Base-by-base conservation (phyloP, 1,140 invertebrate genomes). In the Aricia agestis region DNA sequence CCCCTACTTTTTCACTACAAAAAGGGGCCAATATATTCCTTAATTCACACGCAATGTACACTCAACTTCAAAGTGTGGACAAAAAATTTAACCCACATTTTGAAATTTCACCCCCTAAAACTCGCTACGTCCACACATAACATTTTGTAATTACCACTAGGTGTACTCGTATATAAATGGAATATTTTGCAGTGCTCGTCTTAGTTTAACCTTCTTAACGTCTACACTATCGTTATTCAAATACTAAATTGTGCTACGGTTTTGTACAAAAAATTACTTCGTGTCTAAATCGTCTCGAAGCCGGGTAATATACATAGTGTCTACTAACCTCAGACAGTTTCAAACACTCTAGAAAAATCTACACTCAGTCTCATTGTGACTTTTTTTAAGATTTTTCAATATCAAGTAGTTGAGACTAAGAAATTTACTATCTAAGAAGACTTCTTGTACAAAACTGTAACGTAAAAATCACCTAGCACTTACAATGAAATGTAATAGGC, bases 151-250 rank as follows among this genome's bases (percentile, higher is more conserved):
- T 63, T 19, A 68, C 66, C 58, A 61, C 74, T 76, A 75, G 4
- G 75, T 80, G 79, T 82, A 80, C 77, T 79, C 45, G 45, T 78
- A 82, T 74, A 76, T 61, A 72, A 72, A 77, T 73, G 73, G 75
- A 80, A 80, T 74, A 72, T 72, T 74, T 81, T 67, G 75, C 74
- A 73, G 81, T 82, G 81, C 78, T 76, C 67, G 69, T 73, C 69
- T 78, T 78, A 77, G 65, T 78, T 80, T 80, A 82, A 73, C 78
- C 75, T 57, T 77, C 81, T 85, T 85, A 85, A 73, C 61, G 66
- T 57, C 84, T 86, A 86, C 52, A 69, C 58, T 68, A 76, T 79
- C 83, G 13, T 76, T 78, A 75, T 72, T 76, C 74, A 73, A 82
- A 81, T 79, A 79, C 78, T 82, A 81, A 79, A 70, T 74, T 72